A percentile compares a stretch with the other conserved stretches of the same genome.
phyloP scores from a whole-genome alignment of 2,797 vertebrate species.

The Falco cherrug region DNA sequence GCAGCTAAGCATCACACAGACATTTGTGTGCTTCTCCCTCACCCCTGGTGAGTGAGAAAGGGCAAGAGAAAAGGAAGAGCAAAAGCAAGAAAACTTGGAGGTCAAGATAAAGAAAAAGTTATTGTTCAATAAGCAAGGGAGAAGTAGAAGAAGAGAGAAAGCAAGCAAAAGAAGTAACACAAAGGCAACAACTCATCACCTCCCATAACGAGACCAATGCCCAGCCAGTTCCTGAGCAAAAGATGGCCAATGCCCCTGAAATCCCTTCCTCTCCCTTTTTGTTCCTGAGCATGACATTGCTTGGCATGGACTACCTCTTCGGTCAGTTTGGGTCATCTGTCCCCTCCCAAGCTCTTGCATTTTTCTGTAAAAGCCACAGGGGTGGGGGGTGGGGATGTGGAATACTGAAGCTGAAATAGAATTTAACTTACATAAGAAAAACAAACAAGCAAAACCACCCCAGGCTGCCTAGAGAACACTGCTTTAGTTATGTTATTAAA shows the following conservation, averaged over 20 bases:
- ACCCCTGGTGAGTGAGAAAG: not conserved
- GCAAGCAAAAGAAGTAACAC: not conserved
- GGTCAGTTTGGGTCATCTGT: not conserved
- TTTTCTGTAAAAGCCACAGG: not conserved
- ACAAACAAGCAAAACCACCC: not conserved
- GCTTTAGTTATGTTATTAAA: not conserved
- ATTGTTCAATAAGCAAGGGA: not conserved
- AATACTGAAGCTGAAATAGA: constrained; percentile 13
- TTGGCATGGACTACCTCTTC: not conserved
- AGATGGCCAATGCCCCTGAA: not conserved
- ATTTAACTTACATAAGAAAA: constrained; percentile 20
- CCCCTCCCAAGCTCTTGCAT: not conserved
- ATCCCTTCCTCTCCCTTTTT: not conserved
- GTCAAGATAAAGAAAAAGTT: not conserved
- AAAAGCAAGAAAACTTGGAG: not conserved
- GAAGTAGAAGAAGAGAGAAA: not conserved
- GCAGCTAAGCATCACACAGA: not conserved
- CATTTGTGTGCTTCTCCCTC: accelerated
- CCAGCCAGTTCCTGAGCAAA: not conserved
- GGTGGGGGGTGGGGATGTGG: not conserved
- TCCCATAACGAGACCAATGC: not conserved
- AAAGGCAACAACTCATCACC: not conserved
- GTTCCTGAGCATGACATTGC: not conserved
- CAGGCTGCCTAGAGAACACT: not conserved
- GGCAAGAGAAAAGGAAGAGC: not conserved